Evolutionary conservation across 2,113 vertebrate species (phyloP).

Genomic region (Haemorhous mexicanus): DNA sequence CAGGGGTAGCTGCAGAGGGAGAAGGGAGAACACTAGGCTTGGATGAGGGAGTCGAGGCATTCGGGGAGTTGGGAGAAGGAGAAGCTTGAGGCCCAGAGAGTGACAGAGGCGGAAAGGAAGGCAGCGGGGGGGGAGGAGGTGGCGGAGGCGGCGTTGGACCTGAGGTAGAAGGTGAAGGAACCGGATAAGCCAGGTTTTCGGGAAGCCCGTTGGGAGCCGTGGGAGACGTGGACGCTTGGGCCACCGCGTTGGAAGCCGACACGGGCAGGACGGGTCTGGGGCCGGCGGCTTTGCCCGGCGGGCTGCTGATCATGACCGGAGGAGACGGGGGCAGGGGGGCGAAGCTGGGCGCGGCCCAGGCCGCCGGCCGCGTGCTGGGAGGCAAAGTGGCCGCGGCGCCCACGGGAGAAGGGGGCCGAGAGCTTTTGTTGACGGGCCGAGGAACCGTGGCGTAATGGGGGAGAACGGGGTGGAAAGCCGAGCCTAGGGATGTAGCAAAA

Average conservation of each 20-base stretch:
- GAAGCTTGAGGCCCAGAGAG: conserved; percentile 77
- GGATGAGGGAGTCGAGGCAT: conserved; percentile 88
- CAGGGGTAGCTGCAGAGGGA: conserved; percentile 94
- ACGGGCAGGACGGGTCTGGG: conserved; percentile 88
- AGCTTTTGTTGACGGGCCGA: conserved; percentile 82
- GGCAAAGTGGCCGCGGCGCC: conserved; percentile 70
- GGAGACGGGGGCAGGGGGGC: conserved; percentile 92
- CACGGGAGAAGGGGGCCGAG: conserved; percentile 80
- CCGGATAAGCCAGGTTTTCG: conserved; percentile 68
- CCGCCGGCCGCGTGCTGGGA: conserved; percentile 78
- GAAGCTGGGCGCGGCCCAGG: conserved; percentile 87
- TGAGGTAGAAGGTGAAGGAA: conserved; percentile 77
- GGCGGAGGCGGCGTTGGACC: conserved; percentile 69
- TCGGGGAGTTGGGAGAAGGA: conserved; percentile 77
- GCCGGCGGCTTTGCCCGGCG: conserved; percentile 90
- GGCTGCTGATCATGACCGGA: conserved; percentile 97
- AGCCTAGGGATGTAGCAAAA: conserved; percentile 94
- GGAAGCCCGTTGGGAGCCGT: conserved; percentile 76
- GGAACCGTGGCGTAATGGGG: conserved; percentile 95
- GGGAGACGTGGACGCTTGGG: conserved; percentile 85
- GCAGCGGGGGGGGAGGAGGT: conserved; percentile 77
- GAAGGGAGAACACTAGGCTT: conserved; percentile 97
- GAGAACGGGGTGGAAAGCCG: conserved; percentile 96
- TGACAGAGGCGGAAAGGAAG: conserved; percentile 77
- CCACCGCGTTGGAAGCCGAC: conserved; percentile 79